Evolutionary conservation across 1,140 invertebrate genomes (phyloP), one percentile per base, ranked within the genome.

Genomic region (Maconellicoccus hirsutus): DNA sequence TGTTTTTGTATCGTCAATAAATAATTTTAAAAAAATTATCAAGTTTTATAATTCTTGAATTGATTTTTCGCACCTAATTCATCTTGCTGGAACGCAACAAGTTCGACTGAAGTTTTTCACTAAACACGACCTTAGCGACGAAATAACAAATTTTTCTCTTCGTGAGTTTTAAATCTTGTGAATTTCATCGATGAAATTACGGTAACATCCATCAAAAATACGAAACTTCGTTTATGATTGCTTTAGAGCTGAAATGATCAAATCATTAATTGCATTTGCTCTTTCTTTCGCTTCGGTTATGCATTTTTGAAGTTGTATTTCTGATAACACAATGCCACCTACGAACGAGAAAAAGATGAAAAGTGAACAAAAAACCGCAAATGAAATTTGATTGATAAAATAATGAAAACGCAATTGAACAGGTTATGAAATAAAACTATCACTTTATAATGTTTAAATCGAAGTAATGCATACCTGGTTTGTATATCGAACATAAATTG

Each of bases 321-420:
- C 75, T 0, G 80, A 77, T 26, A 83, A 75, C 70, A 81, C 78
- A 72, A 77, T 74, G 29, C 80, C 81, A 75, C 82, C 82, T 80
- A 27, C 59, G 75, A 71, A 75, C 39, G n/a, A n/a, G n/a, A n/a
- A n/a, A n/a, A n/a, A n/a, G n/a, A n/a, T n/a, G n/a, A n/a, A n/a
- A n/a, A n/a, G n/a, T n/a, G n/a, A n/a, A 71, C 75, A 74, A 29
- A 74, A 33, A 23, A 70, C 26, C 38, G 39, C 12, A 70, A 70
- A 70, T 39, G 71, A 14, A 33, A 72, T 10, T 14, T 74, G 71
- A 16, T 74, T n/a, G n/a, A n/a, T n/a, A n/a, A n/a, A n/a, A n/a
- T n/a, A n/a, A n/a, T n/a, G n/a, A n/a, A n/a, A n/a, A n/a, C n/a
- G n/a, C n/a, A n/a, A n/a, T n/a, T n/a, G n/a, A n/a, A n/a, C 70